A percentile compares a stretch with the other conserved stretches of the same genome.
These are phyloP conservation scores for Ibycter americanus DNA, from an alignment of 2,797 vertebrate species.

Conservation along the genomic window DNA sequence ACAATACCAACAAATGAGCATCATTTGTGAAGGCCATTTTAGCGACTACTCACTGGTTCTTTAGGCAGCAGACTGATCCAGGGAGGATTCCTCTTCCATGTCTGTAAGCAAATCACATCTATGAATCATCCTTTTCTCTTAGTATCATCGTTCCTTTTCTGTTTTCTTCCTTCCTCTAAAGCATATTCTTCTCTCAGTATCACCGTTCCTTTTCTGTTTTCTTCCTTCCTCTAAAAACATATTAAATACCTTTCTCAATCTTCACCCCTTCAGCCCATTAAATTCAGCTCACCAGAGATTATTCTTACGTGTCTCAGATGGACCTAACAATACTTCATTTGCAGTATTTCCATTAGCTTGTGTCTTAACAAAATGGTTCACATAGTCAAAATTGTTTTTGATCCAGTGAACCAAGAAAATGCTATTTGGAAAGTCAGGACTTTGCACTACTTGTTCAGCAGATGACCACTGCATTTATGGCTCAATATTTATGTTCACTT, in stretches of 20 bases:
- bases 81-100: not conserved
- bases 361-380: slow-evolving; percentile 26
- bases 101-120: not conserved
- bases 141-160: not conserved
- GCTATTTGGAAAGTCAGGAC: not conserved
- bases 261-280: not conserved
- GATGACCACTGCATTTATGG: slow-evolving; percentile 16
- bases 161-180: not conserved
- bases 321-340: not conserved
- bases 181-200: not conserved
- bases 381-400: not conserved
- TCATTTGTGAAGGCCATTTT: not conserved
- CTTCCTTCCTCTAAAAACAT: not conserved
- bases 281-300: not conserved
- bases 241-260: not conserved
- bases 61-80: not conserved
- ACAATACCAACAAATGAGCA: not conserved
- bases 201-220: not conserved
- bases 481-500: slow-evolving; percentile 24
- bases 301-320: not conserved
- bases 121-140: too few relatives aligned
- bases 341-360: not conserved
- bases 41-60: not conserved
- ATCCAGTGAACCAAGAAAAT: slow-evolving; percentile 8
- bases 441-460: not conserved